Conservation (phyloP, 2,113 vertebrate species). For the Vulpes vulpes region DNA sequence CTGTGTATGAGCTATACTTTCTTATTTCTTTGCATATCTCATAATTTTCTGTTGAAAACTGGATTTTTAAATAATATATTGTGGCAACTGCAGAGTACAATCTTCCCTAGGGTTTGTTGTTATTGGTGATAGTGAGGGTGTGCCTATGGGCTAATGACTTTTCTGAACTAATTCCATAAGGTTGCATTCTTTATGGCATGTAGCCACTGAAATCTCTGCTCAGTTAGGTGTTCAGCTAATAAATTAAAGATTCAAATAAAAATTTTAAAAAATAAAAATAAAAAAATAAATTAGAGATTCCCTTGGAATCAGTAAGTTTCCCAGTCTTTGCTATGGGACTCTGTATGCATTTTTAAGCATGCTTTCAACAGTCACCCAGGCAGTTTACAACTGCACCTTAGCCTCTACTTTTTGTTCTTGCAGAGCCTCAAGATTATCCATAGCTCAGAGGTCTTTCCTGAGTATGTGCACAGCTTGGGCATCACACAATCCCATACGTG, state of each 20-base stretch:
- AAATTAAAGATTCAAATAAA: background rate
- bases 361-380: background rate
- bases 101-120: background rate
- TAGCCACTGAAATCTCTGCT: conserved; percentile 24
- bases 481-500: background rate
- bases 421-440: background rate
- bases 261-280: no score
- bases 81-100: background rate
- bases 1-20: background rate
- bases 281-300: background rate
- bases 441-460: background rate
- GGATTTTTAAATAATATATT: background rate
- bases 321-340: background rate
- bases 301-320: background rate
- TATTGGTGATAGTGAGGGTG: background rate
- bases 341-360: background rate
- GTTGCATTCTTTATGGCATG: background rate
- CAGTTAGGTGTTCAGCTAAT: background rate
- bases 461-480: background rate
- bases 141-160: background rate
- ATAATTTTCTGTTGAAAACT: conserved; percentile 20
- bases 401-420: background rate
- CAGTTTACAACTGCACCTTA: background rate
- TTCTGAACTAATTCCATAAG: background rate
- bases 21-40: background rate